phyloP scores from a whole-genome alignment of 2,797 vertebrate genomes.

The Zalophus californianus region DNA sequence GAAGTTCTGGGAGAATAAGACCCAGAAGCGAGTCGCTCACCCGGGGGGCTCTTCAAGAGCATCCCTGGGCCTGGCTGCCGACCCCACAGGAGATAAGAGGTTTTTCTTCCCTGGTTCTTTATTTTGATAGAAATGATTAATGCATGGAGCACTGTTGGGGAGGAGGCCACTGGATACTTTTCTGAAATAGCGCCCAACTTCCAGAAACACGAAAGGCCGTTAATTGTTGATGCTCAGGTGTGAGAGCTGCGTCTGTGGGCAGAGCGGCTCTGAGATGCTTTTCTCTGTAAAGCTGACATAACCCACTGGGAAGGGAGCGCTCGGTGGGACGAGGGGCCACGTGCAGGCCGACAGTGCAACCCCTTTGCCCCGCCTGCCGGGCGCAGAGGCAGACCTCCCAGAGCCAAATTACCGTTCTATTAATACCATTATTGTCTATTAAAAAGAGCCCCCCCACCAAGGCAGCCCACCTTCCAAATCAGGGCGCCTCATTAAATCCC shows the following conservation, averaged over 20 bases:
- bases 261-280: constrained; percentile 60
- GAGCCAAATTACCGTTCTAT: background rate
- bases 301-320: background rate
- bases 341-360: background rate
- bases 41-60: background rate
- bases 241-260: constrained; percentile 71
- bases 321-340: accelerated
- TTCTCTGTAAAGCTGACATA: constrained; percentile 65
- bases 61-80: background rate
- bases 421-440: background rate
- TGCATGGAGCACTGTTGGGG: background rate
- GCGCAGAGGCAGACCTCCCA: constrained; percentile 39
- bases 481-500: constrained; percentile 67
- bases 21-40: background rate
- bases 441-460: background rate
- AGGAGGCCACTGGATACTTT: constrained; percentile 52
- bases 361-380: constrained; percentile 30
- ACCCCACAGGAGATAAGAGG: accelerated
- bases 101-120: constrained; percentile 41
- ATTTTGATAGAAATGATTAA: constrained; percentile 67
- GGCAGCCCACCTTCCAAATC: background rate
- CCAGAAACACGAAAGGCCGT: constrained; percentile 69
- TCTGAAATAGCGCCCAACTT: constrained; percentile 63
- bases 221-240: constrained; percentile 73
- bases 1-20: background rate